Conservation (phyloP, 1,140 invertebrate species). For the Heliconius melpomene region DNA sequence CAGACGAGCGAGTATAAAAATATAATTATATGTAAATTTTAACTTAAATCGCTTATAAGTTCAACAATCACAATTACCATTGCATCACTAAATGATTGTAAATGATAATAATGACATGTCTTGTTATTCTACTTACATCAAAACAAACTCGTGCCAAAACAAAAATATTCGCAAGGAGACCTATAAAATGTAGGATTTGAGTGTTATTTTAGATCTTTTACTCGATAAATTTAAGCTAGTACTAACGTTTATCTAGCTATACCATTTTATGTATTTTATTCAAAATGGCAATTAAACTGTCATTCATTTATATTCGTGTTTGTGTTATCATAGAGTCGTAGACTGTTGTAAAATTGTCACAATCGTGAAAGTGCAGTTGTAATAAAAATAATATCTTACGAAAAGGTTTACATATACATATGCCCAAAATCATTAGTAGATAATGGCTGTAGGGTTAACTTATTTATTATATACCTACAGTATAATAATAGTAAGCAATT, state of each 20-base stretch:
- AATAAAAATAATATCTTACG: no score
- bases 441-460: no score
- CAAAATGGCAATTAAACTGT: conserved; percentile 2
- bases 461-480: no score
- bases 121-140: not conserved
- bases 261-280: conserved; percentile 14
- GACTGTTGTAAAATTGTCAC: not conserved
- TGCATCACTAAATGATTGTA: not conserved
- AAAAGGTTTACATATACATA: no score
- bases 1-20: no score
- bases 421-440: no score
- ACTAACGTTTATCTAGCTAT: not conserved
- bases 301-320: not conserved
- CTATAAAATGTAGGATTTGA: conserved; percentile 25
- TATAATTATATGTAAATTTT: no score
- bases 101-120: conserved; percentile 7
- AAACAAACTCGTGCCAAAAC: conserved; percentile 16
- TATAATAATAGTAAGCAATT: no score
- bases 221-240: conserved; percentile 22
- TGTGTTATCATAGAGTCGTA: not conserved
- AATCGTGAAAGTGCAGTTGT: no score
- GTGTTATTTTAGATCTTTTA: conserved; percentile 27
- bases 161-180: conserved; percentile 23
- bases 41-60: no score
- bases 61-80: not conserved